phyloP scores from a whole-genome alignment of 2,888 invertebrate species.

The Drosophila robusta region DNA sequence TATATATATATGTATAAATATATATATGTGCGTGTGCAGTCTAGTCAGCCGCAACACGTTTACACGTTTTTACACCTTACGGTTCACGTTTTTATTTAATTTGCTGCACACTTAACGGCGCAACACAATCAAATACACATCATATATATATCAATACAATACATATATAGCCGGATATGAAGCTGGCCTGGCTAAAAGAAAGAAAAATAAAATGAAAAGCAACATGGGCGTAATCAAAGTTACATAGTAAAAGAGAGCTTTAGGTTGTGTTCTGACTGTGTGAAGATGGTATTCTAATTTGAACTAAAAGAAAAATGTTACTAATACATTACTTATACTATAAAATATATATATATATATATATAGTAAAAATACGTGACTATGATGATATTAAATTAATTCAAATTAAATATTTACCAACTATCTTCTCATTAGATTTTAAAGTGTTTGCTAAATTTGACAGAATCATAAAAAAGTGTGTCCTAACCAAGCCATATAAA shows the following conservation, averaged over 20 bases:
- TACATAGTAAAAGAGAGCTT: background rate
- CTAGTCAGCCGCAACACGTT: constrained; percentile 6
- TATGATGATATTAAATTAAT: too few species aligned
- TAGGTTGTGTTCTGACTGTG: too few species aligned
- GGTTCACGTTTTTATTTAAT: constrained; percentile 56
- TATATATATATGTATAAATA: background rate
- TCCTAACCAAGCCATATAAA: background rate
- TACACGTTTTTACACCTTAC: constrained; percentile 51
- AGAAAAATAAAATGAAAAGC: background rate
- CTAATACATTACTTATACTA: too few species aligned
- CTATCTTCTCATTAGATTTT: background rate
- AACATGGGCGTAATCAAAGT: background rate
- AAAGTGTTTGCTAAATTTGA: constrained; percentile 1
- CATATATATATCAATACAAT: background rate
- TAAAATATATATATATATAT: too few species aligned
- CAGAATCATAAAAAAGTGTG: background rate
- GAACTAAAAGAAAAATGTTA: too few species aligned
- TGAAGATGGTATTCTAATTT: too few species aligned
- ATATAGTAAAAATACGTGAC: too few species aligned
- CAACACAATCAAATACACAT: constrained; percentile 48
- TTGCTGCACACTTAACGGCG: constrained; percentile 42
- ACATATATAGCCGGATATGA: constrained; percentile 4
- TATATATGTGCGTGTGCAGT: background rate
- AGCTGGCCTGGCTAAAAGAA: background rate
- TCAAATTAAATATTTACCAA: constrained; percentile 3